A percentile compares a stretch with the other conserved stretches of the same genome.
phyloP scores from a whole-genome alignment of 2,797 vertebrate species.

The Phalanger gymnotis region DNA sequence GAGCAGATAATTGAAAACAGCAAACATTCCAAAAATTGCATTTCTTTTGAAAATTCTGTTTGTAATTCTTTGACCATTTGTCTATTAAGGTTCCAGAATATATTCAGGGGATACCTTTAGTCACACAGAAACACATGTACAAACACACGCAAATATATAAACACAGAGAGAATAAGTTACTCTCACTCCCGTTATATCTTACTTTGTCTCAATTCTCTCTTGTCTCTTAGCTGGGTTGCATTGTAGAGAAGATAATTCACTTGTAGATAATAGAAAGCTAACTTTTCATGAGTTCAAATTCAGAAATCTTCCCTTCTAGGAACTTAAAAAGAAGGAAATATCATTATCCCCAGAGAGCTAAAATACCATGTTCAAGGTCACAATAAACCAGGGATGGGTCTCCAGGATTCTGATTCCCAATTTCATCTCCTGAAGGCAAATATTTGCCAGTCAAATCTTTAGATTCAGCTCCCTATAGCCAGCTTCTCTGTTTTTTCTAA shows the following conservation, averaged over 20 bases:
- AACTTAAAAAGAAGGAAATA: neutral
- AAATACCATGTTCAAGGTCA: neutral
- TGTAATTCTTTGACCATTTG: neutral
- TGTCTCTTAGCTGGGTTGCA: neutral
- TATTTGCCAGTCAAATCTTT: neutral
- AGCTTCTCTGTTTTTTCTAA: slow-evolving; percentile 5
- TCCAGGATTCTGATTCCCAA: neutral
- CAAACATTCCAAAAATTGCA: neutral
- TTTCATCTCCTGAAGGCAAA: slow-evolving; percentile 8
- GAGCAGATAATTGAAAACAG: neutral
- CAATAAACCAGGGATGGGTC: too few relatives aligned
- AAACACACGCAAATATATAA: neutral
- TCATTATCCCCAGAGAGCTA: neutral
- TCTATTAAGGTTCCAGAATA: neutral
- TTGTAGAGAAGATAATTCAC: rapidly evolving
- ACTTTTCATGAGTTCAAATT: neutral
- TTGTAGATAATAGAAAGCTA: neutral
- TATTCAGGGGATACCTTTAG: neutral
- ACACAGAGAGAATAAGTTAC: neutral
- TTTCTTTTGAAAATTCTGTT: neutral
- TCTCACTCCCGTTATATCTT: neutral
- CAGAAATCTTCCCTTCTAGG: neutral
- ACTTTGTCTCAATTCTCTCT: neutral
- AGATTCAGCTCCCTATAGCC: neutral
- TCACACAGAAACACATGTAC: neutral